phyloP scores from a whole-genome alignment of 92 coral and sea anemone species.

The Parazoanthus swiftii region DNA sequence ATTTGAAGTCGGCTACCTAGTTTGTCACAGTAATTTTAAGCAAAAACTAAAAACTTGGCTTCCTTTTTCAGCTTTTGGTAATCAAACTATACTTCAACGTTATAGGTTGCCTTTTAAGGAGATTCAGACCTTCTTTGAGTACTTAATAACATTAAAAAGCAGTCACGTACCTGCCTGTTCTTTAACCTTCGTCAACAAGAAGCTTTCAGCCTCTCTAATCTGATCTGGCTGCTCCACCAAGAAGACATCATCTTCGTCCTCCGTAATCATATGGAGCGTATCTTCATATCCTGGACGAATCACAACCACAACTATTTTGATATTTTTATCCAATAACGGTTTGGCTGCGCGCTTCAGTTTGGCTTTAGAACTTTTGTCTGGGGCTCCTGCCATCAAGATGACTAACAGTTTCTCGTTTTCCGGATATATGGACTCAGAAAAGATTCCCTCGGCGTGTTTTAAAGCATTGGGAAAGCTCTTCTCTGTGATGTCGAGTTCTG shows the following conservation, averaged over 20 bases:
- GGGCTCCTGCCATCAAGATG: not conserved
- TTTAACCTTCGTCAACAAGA: not conserved
- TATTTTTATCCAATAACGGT: not conserved
- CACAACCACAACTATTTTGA: not conserved
- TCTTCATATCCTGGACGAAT: not conserved
- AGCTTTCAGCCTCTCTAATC: not conserved
- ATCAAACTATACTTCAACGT: too few species aligned
- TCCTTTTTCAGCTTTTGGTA: too few species aligned
- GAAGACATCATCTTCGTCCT: conserved; percentile 1
- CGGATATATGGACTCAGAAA: not conserved
- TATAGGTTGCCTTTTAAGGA: too few species aligned
- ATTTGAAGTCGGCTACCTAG: too few species aligned
- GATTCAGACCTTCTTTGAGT: not conserved
- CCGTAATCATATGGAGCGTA: not conserved
- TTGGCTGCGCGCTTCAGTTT: not conserved
- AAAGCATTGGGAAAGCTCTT: not conserved
- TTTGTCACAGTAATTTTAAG: too few species aligned
- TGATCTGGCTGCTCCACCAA: not conserved
- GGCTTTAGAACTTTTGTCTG: not conserved
- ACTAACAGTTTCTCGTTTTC: not conserved
- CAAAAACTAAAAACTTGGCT: too few species aligned
- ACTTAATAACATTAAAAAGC: not conserved
- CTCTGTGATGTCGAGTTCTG: conserved; percentile 8
- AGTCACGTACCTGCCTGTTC: not conserved
- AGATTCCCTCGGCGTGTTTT: not conserved